Evolutionary conservation across 2,888 invertebrate species (phyloP), one percentile per base, ranked within the genome.

Genomic region (Pemphredon lugubris): DNA sequence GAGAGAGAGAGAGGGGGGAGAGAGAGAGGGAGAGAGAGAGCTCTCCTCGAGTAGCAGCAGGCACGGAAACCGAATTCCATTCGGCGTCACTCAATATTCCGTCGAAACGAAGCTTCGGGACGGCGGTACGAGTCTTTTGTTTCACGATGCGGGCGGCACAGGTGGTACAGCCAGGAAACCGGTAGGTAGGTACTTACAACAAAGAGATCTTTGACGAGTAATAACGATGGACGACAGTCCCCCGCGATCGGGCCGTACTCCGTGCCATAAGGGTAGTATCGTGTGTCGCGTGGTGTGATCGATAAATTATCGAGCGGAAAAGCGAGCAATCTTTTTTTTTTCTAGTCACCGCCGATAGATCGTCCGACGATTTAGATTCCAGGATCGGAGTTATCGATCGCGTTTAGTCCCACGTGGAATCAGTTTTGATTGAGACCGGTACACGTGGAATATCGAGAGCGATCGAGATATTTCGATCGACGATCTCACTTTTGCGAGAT

Each of bases 41-140:
- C 3, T 7, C 7, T 67, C 67, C 64, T 75, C 71, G 70, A 72
- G 64, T 75, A 67, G 79, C 77, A 65, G 65, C 70, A 55, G 69
- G 54, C 69, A 47, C 53, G 77, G 81, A 84, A 83, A 85, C 82
- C 73, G 65, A 82, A 86, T 82, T 82, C 85, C 77, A 68, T 77
- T 79, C 47, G 76, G 73, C 77, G 85, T 86, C 81, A 86, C 84
- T 83, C 82, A 84, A 86, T 86, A 86, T 85, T 86, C 75, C 65
- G 44, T 74, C 57, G 73, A 82, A 75, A 83, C 68, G 64, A 48
- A 61, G 39, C 55, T 58, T 64, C 44, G 26, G 37, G 42, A 3
- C n/a, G 23, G 34, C 18, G n/a, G 32, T 42, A 58, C 30, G 16
- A 54, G 68, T 83, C 84, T 83, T 84, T 84, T 84, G 82, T 84